phyloP scores from a whole-genome alignment of 2,888 invertebrate species.

The Platycnemis pennipes region DNA sequence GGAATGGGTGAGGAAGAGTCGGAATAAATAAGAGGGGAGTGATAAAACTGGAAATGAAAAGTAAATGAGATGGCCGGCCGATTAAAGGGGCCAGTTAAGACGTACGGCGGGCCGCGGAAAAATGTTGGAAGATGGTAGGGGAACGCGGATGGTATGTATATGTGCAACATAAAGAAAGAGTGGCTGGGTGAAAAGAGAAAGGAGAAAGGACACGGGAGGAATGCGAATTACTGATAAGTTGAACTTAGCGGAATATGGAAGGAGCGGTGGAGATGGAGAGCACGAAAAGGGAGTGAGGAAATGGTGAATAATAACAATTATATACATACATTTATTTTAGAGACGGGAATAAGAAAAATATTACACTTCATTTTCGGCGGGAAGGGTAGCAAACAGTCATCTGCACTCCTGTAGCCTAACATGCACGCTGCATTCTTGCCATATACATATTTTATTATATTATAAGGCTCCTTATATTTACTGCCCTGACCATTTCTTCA shows the following conservation, averaged over 20 bases:
- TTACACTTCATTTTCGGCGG: too few species aligned
- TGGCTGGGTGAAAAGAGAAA: not conserved
- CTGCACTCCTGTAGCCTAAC: too few species aligned
- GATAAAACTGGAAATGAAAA: conserved; percentile 64
- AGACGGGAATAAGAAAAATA: too few species aligned
- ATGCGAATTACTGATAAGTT: conserved; percentile 56
- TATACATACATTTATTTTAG: too few species aligned
- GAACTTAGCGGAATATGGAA: not conserved
- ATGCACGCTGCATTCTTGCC: too few species aligned
- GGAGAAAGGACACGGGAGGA: not conserved
- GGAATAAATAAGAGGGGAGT: conserved; percentile 44
- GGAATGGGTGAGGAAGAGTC: not conserved
- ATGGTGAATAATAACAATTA: not conserved
- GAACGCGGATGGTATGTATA: not conserved
- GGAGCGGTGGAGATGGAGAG: not conserved
- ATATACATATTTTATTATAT: too few species aligned
- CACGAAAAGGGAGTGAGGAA: not conserved
- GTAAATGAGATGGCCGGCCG: conserved; percentile 52
- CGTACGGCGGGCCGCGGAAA: not conserved
- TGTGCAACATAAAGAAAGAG: not conserved
- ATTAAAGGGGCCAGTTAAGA: conserved; percentile 54
- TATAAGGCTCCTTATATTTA: too few species aligned
- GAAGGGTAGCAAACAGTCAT: too few species aligned
- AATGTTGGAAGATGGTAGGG: too few species aligned
- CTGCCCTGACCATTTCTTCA: too few species aligned